phyloP scores from a whole-genome alignment of 2,113 vertebrate species.

The Octodon degus region DNA sequence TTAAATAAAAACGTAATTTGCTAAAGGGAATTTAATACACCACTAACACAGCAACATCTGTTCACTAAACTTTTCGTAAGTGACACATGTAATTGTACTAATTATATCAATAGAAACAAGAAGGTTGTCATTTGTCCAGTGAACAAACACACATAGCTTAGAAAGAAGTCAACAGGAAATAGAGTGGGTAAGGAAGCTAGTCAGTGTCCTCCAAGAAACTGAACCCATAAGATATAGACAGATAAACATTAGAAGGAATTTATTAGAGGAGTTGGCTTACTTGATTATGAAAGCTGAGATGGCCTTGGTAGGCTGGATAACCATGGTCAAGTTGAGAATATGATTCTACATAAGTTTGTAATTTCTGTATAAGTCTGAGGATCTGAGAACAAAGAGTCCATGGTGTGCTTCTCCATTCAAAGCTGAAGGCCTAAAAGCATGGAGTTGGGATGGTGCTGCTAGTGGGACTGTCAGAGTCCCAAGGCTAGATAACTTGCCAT shows the following conservation, averaged over 20 bases:
- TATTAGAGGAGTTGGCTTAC: neutral
- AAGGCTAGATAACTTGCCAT: neutral
- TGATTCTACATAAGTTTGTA: neutral
- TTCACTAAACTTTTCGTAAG: neutral
- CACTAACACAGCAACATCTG: neutral
- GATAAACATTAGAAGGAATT: neutral
- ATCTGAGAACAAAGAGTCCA: neutral
- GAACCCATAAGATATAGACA: neutral
- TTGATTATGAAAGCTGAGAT: neutral
- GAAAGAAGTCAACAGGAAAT: neutral
- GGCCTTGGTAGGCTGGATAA: neutral
- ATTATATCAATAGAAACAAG: neutral
- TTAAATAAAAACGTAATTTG: neutral
- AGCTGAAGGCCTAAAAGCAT: neutral
- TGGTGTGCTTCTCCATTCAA: neutral
- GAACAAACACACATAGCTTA: neutral
- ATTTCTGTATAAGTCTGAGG: neutral
- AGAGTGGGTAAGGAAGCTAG: neutral
- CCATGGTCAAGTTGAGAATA: no score
- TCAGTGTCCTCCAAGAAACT: neutral
- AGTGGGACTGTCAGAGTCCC: neutral
- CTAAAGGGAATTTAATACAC: neutral
- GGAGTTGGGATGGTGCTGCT: fast-evolving
- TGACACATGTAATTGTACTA: neutral
- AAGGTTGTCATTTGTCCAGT: neutral